Base-by-base conservation (phyloP, 2,888 invertebrate species). In the Nomada goodeniana region DNA sequence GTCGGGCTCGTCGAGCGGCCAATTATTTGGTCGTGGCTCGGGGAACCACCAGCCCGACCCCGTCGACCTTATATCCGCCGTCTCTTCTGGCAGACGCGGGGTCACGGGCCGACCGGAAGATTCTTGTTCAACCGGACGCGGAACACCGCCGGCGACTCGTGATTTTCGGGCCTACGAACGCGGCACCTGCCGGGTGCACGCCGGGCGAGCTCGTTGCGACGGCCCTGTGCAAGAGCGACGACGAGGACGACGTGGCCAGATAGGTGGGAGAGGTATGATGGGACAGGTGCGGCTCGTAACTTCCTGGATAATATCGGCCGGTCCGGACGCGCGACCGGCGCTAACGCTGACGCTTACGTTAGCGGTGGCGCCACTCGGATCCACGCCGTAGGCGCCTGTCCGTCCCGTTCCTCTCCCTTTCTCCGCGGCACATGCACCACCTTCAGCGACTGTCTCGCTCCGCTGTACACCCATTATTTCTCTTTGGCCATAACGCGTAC, bases 241-340 rank as follows among this genome's bases (percentile, higher is more conserved):
- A 70, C 76, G 76, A 76, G 74, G 70, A 74, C 78, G 69, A 79
- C 72, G 81, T 67, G 80, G 69, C 52, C 72, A 60, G 68, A 76
- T 64, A 63, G 75, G 80, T 74, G 86, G 80, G 82, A 84, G 86
- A 86, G 81, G 85, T 82, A 86, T 82, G 88, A 84, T 84, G 83
- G 87, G 89, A 90, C 90, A 90, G 90, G 90, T 90, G 90, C 90
- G 90, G 87, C 88, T 86, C 85, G 90, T 87, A 90, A 89, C 89
- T 90, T 89, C 90, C 90, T 90, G 90, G 88, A 87, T 88, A 88
- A 90, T 90, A 90, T 90, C 90, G 89, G 85, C 85, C 81, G 82
- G 72, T 83, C 86, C 88, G 88, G 85, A 86, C 86, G 85, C 76
- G 72, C 88, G 81, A 81, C 87, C 84, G 88, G 85, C 89, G 88